Conservation (phyloP, 2,888 invertebrate genomes). For the Lepidocyrtoides sp. region DNA sequence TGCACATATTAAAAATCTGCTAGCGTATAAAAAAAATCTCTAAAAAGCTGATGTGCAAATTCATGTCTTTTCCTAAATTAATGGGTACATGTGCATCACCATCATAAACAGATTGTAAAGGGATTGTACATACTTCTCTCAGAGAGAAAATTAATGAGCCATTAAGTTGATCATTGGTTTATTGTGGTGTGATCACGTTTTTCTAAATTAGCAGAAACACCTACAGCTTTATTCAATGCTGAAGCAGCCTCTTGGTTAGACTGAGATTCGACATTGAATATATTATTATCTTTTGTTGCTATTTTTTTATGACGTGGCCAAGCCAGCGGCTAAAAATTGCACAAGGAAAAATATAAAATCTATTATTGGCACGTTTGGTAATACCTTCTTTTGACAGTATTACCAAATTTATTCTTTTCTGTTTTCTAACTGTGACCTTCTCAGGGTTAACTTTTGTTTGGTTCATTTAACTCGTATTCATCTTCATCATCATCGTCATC, state of each 20-base stretch:
- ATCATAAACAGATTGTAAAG: too few relatives aligned
- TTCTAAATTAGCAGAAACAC: slow-evolving; percentile 22
- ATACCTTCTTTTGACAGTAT: not conserved
- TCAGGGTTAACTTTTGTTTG: slow-evolving; percentile 38
- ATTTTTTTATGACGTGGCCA: too few relatives aligned
- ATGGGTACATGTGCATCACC: slow-evolving; percentile 9
- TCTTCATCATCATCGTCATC: not conserved
- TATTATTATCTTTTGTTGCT: too few relatives aligned
- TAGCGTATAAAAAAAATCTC: not conserved
- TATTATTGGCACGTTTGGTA: slow-evolving; percentile 5
- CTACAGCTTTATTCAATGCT: not conserved
- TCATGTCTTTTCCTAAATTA: not conserved
- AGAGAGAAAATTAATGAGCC: slow-evolving; percentile 19
- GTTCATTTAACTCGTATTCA: slow-evolving; percentile 32
- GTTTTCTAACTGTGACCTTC: slow-evolving; percentile 24
- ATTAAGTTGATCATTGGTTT: slow-evolving; percentile 24
- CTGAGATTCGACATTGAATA: not conserved
- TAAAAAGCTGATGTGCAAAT: not conserved
- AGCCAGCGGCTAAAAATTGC: not conserved
- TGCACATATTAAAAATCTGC: not conserved
- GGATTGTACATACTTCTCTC: not conserved
- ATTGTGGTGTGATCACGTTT: slow-evolving; percentile 53
- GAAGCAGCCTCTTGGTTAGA: not conserved
- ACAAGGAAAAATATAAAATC: not conserved
- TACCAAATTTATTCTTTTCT: not conserved